Evolutionary conservation across 2,888 invertebrate genomes (phyloP).

Genomic region (Heteromyza rotundicornis): DNA sequence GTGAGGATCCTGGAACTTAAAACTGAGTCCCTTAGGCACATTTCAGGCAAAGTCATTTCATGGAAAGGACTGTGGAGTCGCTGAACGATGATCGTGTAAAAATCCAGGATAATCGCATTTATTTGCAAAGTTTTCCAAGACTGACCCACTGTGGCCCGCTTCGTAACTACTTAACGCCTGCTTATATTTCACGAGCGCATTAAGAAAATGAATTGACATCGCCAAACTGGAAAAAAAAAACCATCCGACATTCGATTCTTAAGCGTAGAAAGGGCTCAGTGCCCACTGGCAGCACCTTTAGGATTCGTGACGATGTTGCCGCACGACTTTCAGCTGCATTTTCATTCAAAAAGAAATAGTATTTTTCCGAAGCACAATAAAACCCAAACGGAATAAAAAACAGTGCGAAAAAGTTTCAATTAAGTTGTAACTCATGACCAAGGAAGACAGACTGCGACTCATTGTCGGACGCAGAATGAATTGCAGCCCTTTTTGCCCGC

Average conservation of each 20-base stretch:
- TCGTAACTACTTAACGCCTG: slow-evolving; percentile 55
- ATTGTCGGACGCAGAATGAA: slow-evolving; percentile 22
- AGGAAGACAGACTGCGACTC: not conserved
- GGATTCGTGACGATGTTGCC: not conserved
- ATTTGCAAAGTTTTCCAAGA: not conserved
- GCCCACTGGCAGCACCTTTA: not conserved
- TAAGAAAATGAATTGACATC: slow-evolving; percentile 40
- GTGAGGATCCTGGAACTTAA: not conserved
- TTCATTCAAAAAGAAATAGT: not conserved
- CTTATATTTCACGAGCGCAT: slow-evolving; percentile 49
- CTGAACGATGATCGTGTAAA: not conserved
- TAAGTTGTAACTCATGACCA: slow-evolving; percentile 52
- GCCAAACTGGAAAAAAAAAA: slow-evolving; percentile 20
- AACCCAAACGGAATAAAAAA: slow-evolving; percentile 10
- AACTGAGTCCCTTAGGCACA: not conserved
- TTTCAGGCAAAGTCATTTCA: no score
- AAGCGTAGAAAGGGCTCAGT: not conserved
- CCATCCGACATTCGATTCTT: slow-evolving; percentile 9
- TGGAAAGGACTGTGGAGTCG: no score
- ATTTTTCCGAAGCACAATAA: not conserved
- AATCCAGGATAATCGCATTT: not conserved
- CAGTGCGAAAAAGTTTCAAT: slow-evolving; percentile 47
- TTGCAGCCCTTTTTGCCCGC: slow-evolving; percentile 17
- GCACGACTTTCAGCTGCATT: not conserved
- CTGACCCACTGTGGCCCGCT: slow-evolving; percentile 33